A percentile compares a stretch with the other conserved stretches of the same genome.
These are phyloP conservation scores for Heliconius aoede DNA, from an alignment of 2,888 invertebrate species.

Conservation along the genomic window DNA sequence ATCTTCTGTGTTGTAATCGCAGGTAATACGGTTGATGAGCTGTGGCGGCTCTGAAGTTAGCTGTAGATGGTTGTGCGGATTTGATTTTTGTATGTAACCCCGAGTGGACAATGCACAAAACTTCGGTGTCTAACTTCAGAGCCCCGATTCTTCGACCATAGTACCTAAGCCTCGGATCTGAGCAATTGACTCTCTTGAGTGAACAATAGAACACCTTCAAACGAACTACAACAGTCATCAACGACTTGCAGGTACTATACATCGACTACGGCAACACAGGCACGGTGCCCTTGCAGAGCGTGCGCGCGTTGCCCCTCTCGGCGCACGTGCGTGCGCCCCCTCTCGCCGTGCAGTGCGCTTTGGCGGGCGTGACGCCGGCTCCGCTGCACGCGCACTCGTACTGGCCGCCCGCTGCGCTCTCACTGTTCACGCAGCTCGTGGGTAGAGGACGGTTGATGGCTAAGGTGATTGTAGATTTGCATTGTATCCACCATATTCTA, in stretches of 20 bases:
- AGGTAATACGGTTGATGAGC: no score
- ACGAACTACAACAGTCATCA: neutral
- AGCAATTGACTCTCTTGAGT: no score
- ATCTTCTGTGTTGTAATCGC: no score
- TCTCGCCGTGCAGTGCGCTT: slow-evolving; percentile 87
- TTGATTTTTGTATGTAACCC: no score
- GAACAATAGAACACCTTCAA: no score
- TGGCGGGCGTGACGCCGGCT: slow-evolving; percentile 88
- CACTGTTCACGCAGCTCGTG: slow-evolving; percentile 53
- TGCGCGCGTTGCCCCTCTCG: slow-evolving; percentile 71
- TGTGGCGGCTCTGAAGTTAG: no score
- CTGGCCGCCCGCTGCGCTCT: slow-evolving; percentile 85
- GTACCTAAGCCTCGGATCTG: no score
- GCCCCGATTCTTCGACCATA: no score
- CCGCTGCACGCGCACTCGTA: slow-evolving; percentile 82
- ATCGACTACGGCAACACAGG: slow-evolving; percentile 90
- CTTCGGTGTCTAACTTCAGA: no score
- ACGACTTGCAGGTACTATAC: slow-evolving; percentile 84
- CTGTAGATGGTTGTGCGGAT: no score
- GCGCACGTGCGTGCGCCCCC: slow-evolving; percentile 71
- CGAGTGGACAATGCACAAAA: no score
- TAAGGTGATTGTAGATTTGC: slow-evolving; percentile 65
- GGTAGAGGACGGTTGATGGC: slow-evolving; percentile 66
- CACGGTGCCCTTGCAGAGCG: slow-evolving; percentile 58
- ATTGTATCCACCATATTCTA: neutral